Base-by-base conservation (phyloP, 2,113 vertebrate species). In the Muntiacus reevesi region DNA sequence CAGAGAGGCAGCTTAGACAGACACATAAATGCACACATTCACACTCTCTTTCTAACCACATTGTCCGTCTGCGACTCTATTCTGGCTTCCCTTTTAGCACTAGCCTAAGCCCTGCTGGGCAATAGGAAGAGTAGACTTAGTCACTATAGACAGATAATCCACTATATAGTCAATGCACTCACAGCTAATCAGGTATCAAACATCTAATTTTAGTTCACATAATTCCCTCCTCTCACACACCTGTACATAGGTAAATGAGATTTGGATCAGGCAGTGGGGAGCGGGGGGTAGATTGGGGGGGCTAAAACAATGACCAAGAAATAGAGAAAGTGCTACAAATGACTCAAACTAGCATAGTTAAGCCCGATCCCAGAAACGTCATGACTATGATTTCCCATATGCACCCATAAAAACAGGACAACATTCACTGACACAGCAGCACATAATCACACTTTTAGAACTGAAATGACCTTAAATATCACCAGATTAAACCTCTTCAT, bases 1-100 rank as follows among this genome's bases (percentile, higher is more conserved):
- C 91, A 57, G 78, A 84, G 71, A 87, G 28, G 67, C 83, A 89
- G 87, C 95, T 89, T 52, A 93, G 74, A 87, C 67, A 92, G 57
- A 94, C 93, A 94, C 55, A 74, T 33, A 97, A 94, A 95, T 45
- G 62, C 79, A 67, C 57, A 93, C 86, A 74, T 93, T 97, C 91
- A 97, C 13, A 64, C 52, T 76, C 78, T 94, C 89, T 83, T 89
- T 93, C 90, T 60, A 87, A 82, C 85, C 67, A 57, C 92, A 92
- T 4, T 96, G 91, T 96, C 91, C 33, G 25, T 36, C 85, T 81
- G 76, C 33, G 2, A 52, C 33, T 74, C 93, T 79, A 4, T 64
- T 93, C 57, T 21, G 43, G 47, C 62, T 83, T 97, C 86, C 64
- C 92, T 89, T 47, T 92, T 21, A 91, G 52, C 25, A 59, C 54